Conservation (phyloP, 2,797 vertebrate genomes). For the Macroramphosus scolopax region DNA sequence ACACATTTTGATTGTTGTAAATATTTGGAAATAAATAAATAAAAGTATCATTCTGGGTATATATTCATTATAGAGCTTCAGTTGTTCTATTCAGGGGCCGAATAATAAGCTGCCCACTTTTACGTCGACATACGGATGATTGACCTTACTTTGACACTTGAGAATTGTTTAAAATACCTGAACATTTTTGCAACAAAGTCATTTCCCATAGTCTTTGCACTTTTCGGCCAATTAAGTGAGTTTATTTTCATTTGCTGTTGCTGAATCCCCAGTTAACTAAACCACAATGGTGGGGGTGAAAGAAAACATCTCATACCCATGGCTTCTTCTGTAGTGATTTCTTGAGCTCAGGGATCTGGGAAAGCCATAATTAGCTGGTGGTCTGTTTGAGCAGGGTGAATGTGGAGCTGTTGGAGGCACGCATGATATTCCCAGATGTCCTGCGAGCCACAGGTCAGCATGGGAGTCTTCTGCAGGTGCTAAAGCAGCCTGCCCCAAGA, state of each 20-base stretch:
- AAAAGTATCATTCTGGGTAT: slow-evolving; percentile 43
- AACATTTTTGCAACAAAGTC: slow-evolving; percentile 24
- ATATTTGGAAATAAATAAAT: slow-evolving; percentile 87
- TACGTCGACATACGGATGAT: too few species aligned
- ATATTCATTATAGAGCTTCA: slow-evolving; percentile 22
- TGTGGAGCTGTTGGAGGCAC: slow-evolving; percentile 87
- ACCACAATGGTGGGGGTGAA: slow-evolving; percentile 54
- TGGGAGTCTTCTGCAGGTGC: slow-evolving; percentile 82
- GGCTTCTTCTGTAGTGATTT: slow-evolving; percentile 58
- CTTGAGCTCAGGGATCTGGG: slow-evolving; percentile 75
- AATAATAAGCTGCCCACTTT: slow-evolving; percentile 1
- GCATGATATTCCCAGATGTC: slow-evolving; percentile 96
- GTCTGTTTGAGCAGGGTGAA: slow-evolving; percentile 90
- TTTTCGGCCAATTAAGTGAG: slow-evolving; percentile 21
- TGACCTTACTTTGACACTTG: slow-evolving; percentile 11
- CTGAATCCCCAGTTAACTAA: slow-evolving; percentile 55
- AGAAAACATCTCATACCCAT: slow-evolving; percentile 62
- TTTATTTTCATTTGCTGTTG: slow-evolving; percentile 59
- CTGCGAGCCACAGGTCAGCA: slow-evolving; percentile 85
- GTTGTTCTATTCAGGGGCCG: not conserved
- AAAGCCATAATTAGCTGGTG: slow-evolving; percentile 80
- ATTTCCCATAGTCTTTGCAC: slow-evolving; percentile 37
- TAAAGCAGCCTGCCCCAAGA: slow-evolving; percentile 65
- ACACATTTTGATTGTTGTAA: slow-evolving; percentile 94
- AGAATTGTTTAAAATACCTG: slow-evolving; percentile 16